Conservation (phyloP, 2,797 vertebrate genomes). For the Tolypeutes matacus region DNA sequence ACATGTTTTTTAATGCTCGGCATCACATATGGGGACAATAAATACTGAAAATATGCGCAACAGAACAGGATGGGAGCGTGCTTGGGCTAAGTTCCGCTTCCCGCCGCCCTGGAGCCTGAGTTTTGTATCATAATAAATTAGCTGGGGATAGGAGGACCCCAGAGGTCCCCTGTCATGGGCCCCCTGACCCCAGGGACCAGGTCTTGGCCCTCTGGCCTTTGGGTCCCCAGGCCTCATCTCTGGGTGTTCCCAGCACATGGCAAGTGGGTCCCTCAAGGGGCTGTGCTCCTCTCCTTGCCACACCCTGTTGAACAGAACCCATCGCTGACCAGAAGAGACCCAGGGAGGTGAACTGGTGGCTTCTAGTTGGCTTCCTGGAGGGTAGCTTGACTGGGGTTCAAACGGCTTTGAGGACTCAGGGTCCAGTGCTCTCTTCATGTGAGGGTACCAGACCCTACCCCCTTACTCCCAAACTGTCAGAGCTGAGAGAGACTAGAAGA, state of each 20-base stretch:
- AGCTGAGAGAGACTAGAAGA: background rate
- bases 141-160: conserved; percentile 2
- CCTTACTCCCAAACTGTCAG: background rate
- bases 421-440: background rate
- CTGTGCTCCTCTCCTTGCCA: accelerated
- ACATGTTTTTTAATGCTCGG: conserved; percentile 85
- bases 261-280: too few species aligned
- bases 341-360: background rate
- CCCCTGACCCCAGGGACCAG: conserved; percentile 13
- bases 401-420: accelerated
- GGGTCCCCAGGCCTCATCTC: background rate
- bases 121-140: conserved; percentile 83
- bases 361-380: too few species aligned
- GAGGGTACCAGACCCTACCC: background rate
- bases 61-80: conserved; percentile 82
- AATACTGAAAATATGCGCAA: conserved; percentile 85
- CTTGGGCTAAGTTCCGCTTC: conserved; percentile 79
- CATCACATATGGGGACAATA: conserved; percentile 86
- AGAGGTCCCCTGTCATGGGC: background rate
- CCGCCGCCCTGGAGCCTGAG: conserved; percentile 76
- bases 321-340: background rate
- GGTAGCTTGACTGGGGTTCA: background rate
- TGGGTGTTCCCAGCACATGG: background rate
- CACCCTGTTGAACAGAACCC: background rate
- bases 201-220: background rate